phyloP scores from a whole-genome alignment of 2,113 vertebrate species.

The Clarias batrachus region DNA sequence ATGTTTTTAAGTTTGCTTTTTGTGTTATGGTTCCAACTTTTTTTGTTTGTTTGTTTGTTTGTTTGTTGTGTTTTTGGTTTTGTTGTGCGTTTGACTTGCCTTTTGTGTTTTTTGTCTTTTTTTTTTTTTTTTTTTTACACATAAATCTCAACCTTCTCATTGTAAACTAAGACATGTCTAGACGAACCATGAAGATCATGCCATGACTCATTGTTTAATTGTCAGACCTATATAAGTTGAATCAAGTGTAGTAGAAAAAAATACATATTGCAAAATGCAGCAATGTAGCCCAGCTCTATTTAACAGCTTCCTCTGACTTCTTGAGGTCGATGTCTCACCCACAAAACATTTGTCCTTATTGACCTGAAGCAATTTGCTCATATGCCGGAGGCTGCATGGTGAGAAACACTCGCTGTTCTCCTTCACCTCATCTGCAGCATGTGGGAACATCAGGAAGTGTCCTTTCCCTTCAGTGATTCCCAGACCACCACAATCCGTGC shows the following conservation, averaged over 20 bases:
- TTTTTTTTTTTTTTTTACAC: neutral
- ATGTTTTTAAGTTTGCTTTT: neutral
- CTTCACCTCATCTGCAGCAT: conserved; percentile 69
- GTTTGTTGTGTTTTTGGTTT: neutral
- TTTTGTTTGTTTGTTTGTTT: no score
- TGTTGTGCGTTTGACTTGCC: neutral
- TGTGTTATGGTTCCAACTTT: neutral
- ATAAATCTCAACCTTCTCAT: neutral
- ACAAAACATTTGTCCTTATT: conserved; percentile 81
- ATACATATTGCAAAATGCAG: neutral
- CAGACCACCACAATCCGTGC: conserved; percentile 65
- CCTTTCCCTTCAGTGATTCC: conserved; percentile 66
- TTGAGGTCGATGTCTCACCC: conserved; percentile 64
- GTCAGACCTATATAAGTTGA: neutral
- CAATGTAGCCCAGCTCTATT: neutral
- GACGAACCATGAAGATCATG: neutral
- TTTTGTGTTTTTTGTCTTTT: neutral
- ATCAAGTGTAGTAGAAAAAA: neutral
- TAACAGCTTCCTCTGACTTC: neutral
- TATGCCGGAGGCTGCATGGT: conserved; percentile 71
- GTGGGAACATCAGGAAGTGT: conserved; percentile 79
- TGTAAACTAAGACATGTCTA: neutral
- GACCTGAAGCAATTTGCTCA: conserved; percentile 63
- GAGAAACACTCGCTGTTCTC: conserved; percentile 82
- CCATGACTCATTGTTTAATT: neutral